phyloP scores from a whole-genome alignment of 2,888 invertebrate species.

The Molorchus minor region DNA sequence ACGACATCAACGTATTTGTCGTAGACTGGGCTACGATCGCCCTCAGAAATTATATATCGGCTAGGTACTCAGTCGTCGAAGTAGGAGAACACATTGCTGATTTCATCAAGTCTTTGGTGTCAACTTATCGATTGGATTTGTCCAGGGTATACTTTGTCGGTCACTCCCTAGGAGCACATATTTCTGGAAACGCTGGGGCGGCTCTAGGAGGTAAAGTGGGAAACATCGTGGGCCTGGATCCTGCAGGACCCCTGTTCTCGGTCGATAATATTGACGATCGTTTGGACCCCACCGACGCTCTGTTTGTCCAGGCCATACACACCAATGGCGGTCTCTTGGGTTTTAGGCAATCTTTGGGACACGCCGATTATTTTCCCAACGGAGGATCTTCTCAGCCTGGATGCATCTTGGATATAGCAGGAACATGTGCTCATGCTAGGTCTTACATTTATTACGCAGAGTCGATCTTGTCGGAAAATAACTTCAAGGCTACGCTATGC shows the following conservation, averaged over 20 bases:
- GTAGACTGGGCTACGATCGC: conserved; percentile 53
- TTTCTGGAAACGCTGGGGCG: conserved; percentile 44
- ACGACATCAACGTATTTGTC: conserved; percentile 56
- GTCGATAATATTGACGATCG: conserved; percentile 45
- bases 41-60: conserved; percentile 34
- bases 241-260: conserved; percentile 53
- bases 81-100: neutral
- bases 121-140: conserved; percentile 25
- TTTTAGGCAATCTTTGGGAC: conserved; percentile 48
- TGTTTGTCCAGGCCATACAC: conserved; percentile 57
- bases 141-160: conserved; percentile 34
- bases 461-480: conserved; percentile 14
- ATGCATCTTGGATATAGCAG: conserved; percentile 52
- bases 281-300: conserved; percentile 53
- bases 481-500: conserved; percentile 20
- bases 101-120: conserved; percentile 16
- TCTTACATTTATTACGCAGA: conserved; percentile 62
- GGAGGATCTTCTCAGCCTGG: conserved; percentile 48
- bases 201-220: conserved; percentile 41
- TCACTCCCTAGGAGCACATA: conserved; percentile 55
- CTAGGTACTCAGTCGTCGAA: conserved; percentile 24
- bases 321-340: conserved; percentile 47
- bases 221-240: conserved; percentile 56
- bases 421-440: conserved; percentile 62
- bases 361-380: conserved; percentile 48